Evolutionary conservation across 2,113 vertebrate species (phyloP), one percentile per base, ranked within the genome.

Genomic region (Engraulis encrasicolus): DNA sequence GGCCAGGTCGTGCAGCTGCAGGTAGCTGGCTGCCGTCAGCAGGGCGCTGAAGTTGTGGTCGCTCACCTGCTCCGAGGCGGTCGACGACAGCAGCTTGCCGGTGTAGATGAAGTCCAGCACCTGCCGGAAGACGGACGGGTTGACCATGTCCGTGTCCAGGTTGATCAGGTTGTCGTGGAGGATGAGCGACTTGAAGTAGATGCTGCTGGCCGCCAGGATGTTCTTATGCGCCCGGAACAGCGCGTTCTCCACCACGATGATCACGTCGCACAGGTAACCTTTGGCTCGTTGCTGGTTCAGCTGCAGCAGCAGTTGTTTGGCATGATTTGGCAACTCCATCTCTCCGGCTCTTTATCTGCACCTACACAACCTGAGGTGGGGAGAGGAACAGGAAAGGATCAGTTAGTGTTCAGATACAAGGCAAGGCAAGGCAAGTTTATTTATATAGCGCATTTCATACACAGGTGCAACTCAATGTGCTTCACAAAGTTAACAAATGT

Each of bases 311-410:
- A 97, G 94, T 95, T 97, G 97, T 94, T 97, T 97, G 80, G 97
- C 96, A 93, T 97, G 96, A 94, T 96, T 97, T 95, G 96, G 96
- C 94, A 97, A 93, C 93, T 97, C 97, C 97, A 97, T 97, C 91
- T 96, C 96, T n/a, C 94, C 92, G 92, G 94, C 94, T 94, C 91
- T 94, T 91, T 92, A 95, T 93, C 92, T 94, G 90, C 95, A 91
- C 90, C 88, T 88, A 90, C 91, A 94, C 93, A 92, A 96, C 95
- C 96, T 97, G 89, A 87, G 86, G 82, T n/a, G n/a, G n/a, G n/a
- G n/a, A n/a, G n/a, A 78, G 36, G 6, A 48, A 81, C 27, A 85
- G 54, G 38, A 71, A 78, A 38, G 3, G 40, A 45, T 45, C 40
- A 9, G 3, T 45, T 45, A 45, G 40, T 45, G 40, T 45, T 45